Evolutionary conservation across 2,797 vertebrate genomes (phyloP), one percentile per base, ranked within the genome.

Genomic region (Sebastiscus tertius): DNA sequence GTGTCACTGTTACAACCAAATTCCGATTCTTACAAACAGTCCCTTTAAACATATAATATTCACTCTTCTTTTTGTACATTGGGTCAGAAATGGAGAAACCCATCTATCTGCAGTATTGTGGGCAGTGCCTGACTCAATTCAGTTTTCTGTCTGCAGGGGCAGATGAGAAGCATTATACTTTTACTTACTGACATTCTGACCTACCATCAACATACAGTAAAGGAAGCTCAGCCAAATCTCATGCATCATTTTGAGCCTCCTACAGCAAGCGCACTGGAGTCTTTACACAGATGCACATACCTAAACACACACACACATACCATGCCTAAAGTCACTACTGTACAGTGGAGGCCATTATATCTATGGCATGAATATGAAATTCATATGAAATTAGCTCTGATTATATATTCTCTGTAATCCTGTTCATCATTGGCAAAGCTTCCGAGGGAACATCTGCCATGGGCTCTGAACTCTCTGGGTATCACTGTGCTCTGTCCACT

Each of bases 371-470:
- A 62, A 34, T 64, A 27, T 46, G 22, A 62, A 54, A 73, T 61
- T 46, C 9, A 70, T 46, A 34, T 58, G 16, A 82, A 85, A 75
- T 80, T 77, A 76, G 33, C 66, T 67, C 27, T 70, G 56, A 72
- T 81, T 65, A 75, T 39, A 10, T 60, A 68, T 66, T 73, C 52
- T 75, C 42, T 72, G 22, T 72, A 75, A 75, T 79, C n/a, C n/a
- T 29, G 55, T 55, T 87, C 54, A 79, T 65, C 24, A 68, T 39
- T 61, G 62, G 72, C 55, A 80, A 29, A 65, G 52, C 33, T n/a
- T 22, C 55, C 33, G 4, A 59, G 49, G 33, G 18, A 78, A 80
- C 62, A 76, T 75, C 78, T 81, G 78, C 46, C 16, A 20, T 6
- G 2, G 22, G 42, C n/a, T 75, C 72, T 75, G 10, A 80, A 63